Percentiles rank a stretch among this genome's conserved stretches.
phyloP scores from a whole-genome alignment of 1,140 invertebrate species.

The Papilio polyxenes region DNA sequence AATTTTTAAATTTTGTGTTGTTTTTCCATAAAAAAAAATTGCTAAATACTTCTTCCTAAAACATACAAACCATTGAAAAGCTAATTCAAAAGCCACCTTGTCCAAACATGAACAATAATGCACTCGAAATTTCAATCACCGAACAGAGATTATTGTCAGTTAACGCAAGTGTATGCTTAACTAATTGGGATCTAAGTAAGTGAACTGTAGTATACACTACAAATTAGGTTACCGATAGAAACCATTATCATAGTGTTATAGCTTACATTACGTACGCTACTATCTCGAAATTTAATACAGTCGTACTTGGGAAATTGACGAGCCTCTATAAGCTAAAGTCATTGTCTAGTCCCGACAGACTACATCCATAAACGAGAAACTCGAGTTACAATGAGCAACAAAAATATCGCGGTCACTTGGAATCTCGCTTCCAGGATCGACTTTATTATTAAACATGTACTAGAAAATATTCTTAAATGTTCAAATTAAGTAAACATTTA shows the following conservation, averaged over 20 bases:
- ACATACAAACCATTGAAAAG: neutral
- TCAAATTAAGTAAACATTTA: no score
- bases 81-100: slow-evolving; percentile 15
- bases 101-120: slow-evolving; percentile 23
- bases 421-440: no score
- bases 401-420: no score
- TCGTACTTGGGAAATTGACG: no score
- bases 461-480: no score
- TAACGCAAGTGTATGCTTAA: slow-evolving; percentile 31
- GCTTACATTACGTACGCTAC: neutral
- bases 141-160: slow-evolving; percentile 35
- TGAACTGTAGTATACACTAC: slow-evolving; percentile 29
- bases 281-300: neutral
- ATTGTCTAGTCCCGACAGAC: no score
- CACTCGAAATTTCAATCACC: slow-evolving; percentile 37
- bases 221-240: slow-evolving; percentile 14
- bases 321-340: no score
- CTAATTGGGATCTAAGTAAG: slow-evolving; percentile 32
- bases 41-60: neutral
- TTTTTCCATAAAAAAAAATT: neutral
- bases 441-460: no score
- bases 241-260: slow-evolving; percentile 10
- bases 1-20: neutral
- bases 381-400: no score
- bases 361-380: no score